Base-by-base conservation (phyloP, 2,797 vertebrate genomes). In the Paedocypris micromegethes region DNA sequence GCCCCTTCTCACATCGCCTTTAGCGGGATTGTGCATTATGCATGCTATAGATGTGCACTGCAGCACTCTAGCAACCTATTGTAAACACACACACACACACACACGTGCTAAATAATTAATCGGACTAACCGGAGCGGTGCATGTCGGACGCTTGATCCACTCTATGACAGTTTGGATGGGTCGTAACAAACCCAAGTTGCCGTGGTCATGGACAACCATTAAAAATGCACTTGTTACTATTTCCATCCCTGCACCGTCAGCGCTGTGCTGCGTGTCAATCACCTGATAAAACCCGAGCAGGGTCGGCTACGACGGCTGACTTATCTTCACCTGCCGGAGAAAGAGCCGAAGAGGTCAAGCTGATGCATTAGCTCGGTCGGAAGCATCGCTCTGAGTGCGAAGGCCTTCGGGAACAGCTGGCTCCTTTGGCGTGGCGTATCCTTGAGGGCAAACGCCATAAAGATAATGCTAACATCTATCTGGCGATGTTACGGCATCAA, bases 151-250 rank as follows among this genome's bases (percentile, higher is more conserved):
- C 57, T 59, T 62, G 74, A 68, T 68, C 65, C 38, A 23, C 40
- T 68, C 53, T 48, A 59, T 78, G 77, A 72, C 75, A 79, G 79
- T 71, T 77, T 71, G 77, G 75, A 79, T 56, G 66, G 73, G 57
- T 61, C 43, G 65, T 80, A 75, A 80, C 55, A 54, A 78, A 71
- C 68, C 58, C 63, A 47, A 39, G 59, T 62, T 71, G 60, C 57
- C n/a, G 49, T 74, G 63, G 73, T 75, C 73, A 71, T 41, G 73
- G 77, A 75, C 37, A 39, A 40, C 51, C 64, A 78, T 80, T 73
- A 82, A 82, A 82, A 80, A 82, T 80, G 74, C 77, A 82, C 65
- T 64, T 9, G 6, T 46, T 75, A 43, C 58, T 53, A 68, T 78
- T 77, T 70, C 77, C 66, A 70, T 75, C 67, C 59, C 23, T 54